Evolutionary conservation across 2,797 vertebrate genomes (phyloP).

Genomic region (Eospalax fontanierii): DNA sequence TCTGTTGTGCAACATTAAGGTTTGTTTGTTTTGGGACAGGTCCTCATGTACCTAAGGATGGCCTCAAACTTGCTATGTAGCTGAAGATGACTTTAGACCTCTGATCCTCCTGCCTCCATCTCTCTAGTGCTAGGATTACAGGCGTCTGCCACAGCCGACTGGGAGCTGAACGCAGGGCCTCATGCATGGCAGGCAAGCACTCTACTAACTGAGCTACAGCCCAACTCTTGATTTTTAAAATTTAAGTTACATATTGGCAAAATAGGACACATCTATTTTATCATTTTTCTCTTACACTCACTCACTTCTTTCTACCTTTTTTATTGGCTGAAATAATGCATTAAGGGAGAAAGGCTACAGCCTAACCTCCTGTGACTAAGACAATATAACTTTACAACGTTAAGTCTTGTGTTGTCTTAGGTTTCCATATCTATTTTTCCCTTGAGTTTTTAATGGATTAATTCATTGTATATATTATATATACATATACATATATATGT

Average conservation of each 20-base stretch:
- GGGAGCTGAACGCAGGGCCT: neutral
- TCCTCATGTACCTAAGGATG: neutral
- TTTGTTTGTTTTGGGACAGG: neutral
- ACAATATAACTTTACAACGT: neutral
- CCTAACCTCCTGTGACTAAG: neutral
- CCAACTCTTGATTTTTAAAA: slow-evolving; percentile 20
- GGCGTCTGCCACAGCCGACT: neutral
- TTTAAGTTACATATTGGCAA: slow-evolving; percentile 19
- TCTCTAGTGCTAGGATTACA: neutral
- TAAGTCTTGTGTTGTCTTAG: neutral
- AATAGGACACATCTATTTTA: slow-evolving; percentile 14
- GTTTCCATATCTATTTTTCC: neutral
- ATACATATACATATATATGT: neutral
- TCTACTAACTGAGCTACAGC: neutral
- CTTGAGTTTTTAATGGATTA: neutral
- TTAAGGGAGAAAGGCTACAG: slow-evolving; percentile 17
- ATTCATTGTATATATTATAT: neutral
- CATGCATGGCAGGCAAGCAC: neutral
- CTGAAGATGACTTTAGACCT: neutral
- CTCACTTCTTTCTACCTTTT: slow-evolving; percentile 19
- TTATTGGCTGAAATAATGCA: neutral
- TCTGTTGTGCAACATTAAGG: no score
- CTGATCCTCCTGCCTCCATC: neutral
- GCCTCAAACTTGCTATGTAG: neutral
- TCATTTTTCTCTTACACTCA: neutral